These are phyloP conservation scores for Tinea pellionella DNA, from an alignment of 2,888 invertebrate genomes.

Conservation along the genomic window DNA sequence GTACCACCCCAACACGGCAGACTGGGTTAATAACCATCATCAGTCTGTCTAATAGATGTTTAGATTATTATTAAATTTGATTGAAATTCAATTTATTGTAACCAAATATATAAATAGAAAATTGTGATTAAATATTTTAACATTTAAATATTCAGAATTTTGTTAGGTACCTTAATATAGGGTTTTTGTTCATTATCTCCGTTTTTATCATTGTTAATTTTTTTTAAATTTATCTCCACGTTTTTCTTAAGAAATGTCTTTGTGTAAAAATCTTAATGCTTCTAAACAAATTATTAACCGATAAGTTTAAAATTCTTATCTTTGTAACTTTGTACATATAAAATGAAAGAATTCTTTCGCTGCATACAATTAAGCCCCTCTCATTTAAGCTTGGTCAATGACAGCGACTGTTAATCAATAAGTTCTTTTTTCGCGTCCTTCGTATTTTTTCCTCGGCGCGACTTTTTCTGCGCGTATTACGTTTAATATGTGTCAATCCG, in stretches of 20 bases:
- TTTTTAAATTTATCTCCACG: not conserved
- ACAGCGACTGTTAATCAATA: constrained; percentile 66
- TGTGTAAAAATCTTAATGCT: not conserved
- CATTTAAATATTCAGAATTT: too few relatives aligned
- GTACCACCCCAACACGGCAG: too few relatives aligned
- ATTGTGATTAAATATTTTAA: too few relatives aligned
- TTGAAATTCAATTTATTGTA: too few relatives aligned
- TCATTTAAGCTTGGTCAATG: constrained; percentile 69
- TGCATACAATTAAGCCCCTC: constrained; percentile 69
- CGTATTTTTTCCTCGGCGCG: constrained; percentile 65
- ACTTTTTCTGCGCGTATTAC: constrained; percentile 64
- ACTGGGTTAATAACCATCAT: too few relatives aligned
- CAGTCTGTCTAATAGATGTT: too few relatives aligned
- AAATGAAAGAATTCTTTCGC: constrained; percentile 21
- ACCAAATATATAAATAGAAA: too few relatives aligned
- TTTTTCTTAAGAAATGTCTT: not conserved
- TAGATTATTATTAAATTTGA: too few relatives aligned
- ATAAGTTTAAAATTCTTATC: not conserved
- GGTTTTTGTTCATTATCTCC: too few relatives aligned
- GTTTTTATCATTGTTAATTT: too few relatives aligned
- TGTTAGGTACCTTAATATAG: too few relatives aligned
- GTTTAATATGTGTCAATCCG: constrained; percentile 61
- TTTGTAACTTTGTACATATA: not conserved
- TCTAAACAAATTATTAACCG: not conserved
- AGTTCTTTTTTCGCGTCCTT: constrained; percentile 66